Evolutionary conservation across 2,113 vertebrate genomes (phyloP).

Genomic region (Callipepla californica): DNA sequence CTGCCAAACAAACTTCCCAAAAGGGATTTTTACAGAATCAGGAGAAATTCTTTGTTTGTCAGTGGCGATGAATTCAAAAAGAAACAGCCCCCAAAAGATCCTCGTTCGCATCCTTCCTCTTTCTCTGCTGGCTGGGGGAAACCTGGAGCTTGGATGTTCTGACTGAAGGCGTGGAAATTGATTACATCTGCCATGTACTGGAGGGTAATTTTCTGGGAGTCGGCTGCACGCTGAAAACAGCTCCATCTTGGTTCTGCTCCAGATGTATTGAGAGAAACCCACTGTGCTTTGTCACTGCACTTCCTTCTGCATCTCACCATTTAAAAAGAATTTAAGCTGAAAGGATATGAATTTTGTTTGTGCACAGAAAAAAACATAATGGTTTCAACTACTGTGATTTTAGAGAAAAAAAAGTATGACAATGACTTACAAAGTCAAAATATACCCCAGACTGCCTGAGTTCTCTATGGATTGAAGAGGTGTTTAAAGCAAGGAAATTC

Average conservation of each 20-base stretch:
- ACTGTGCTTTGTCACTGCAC: slow-evolving; percentile 54
- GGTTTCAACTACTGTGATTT: slow-evolving; percentile 40
- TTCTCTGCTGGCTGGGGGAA: neutral
- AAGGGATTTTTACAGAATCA: neutral
- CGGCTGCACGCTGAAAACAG: slow-evolving; percentile 48
- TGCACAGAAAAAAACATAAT: neutral
- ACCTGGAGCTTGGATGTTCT: slow-evolving; percentile 20
- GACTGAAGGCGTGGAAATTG: slow-evolving; percentile 45
- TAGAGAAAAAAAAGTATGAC: slow-evolving; percentile 1
- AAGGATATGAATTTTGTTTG: slow-evolving; percentile 60
- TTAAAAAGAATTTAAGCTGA: slow-evolving; percentile 55
- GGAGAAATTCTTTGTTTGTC: neutral
- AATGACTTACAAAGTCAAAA: slow-evolving; percentile 45
- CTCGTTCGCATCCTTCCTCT: slow-evolving; percentile 23
- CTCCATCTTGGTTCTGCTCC: slow-evolving; percentile 58
- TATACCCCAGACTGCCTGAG: neutral
- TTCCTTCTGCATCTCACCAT: slow-evolving; percentile 31
- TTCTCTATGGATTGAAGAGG: slow-evolving; percentile 18
- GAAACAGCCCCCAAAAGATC: neutral
- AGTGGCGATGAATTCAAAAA: neutral
- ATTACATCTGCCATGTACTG: slow-evolving; percentile 30
- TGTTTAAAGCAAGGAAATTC: slow-evolving; percentile 42
- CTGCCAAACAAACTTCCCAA: slow-evolving; percentile 1
- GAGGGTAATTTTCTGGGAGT: slow-evolving; percentile 57
- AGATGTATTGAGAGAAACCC: slow-evolving; percentile 38